phyloP scores from a whole-genome alignment of 2,888 invertebrate species.

The Watsonalla cultraria region DNA sequence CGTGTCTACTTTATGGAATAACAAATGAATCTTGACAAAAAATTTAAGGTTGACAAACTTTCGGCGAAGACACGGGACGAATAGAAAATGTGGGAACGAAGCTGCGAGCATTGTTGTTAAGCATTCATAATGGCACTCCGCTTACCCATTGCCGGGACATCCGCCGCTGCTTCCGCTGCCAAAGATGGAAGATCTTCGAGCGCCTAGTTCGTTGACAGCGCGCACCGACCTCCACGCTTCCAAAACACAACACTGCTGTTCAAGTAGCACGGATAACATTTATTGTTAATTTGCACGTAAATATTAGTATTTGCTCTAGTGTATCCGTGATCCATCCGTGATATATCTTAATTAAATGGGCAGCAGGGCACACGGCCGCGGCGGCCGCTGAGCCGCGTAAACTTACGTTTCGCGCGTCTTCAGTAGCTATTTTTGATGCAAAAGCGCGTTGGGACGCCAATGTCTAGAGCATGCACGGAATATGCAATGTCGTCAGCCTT shows the following conservation, averaged over 20 bases:
- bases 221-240: slow-evolving; percentile 35
- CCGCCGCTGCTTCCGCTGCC: slow-evolving; percentile 76
- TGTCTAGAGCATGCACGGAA: slow-evolving; percentile 78
- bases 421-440: slow-evolving; percentile 77
- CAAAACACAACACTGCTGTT: slow-evolving; percentile 42
- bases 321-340: slow-evolving; percentile 19
- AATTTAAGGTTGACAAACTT: slow-evolving; percentile 76
- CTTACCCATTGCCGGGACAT: slow-evolving; percentile 77
- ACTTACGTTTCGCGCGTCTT: slow-evolving; percentile 71
- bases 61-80: slow-evolving; percentile 67
- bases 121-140: slow-evolving; percentile 68
- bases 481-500: slow-evolving; percentile 76
- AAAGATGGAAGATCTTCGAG: slow-evolving; percentile 73
- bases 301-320: slow-evolving; percentile 10
- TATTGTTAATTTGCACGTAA: not conserved
- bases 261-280: not conserved
- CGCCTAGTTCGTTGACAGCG: slow-evolving; percentile 70
- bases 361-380: slow-evolving; percentile 50
- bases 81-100: slow-evolving; percentile 72
- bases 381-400: slow-evolving; percentile 62
- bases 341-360: slow-evolving; percentile 22
- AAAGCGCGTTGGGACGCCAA: slow-evolving; percentile 74
- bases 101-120: slow-evolving; percentile 64
- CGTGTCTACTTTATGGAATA: slow-evolving; percentile 12
- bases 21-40: slow-evolving; percentile 58